Evolutionary conservation across 2,113 vertebrate species (phyloP).

Genomic region (Ornithorhynchus anatinus): DNA sequence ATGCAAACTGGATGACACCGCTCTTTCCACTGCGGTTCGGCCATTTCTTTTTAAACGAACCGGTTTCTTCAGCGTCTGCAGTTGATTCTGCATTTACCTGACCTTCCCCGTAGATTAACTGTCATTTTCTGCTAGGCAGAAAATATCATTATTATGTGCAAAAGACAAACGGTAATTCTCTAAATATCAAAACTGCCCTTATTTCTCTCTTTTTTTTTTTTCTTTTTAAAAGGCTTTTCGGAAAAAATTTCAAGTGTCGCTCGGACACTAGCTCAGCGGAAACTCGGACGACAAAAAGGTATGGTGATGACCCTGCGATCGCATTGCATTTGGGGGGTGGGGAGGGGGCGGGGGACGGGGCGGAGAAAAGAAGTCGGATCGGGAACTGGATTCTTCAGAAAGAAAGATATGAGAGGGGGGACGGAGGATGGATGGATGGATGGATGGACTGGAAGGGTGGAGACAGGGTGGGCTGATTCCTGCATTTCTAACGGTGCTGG

Average conservation of each 20-base stretch:
- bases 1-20: slow-evolving; percentile 65
- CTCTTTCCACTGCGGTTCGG: slow-evolving; percentile 51
- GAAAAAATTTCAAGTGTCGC: slow-evolving; percentile 71
- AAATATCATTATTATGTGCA: slow-evolving; percentile 72
- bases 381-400: slow-evolving; percentile 82
- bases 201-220: slow-evolving; percentile 60
- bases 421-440: slow-evolving; percentile 65
- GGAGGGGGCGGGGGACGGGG: slow-evolving; percentile 66
- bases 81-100: slow-evolving; percentile 63
- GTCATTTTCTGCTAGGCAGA: slow-evolving; percentile 71
- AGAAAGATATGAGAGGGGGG: slow-evolving; percentile 76
- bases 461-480: slow-evolving; percentile 79
- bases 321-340: slow-evolving; percentile 72
- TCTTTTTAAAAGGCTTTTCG: slow-evolving; percentile 59
- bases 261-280: slow-evolving; percentile 69
- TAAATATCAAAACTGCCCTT: slow-evolving; percentile 69
- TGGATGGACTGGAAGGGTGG: slow-evolving; percentile 61
- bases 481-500: slow-evolving; percentile 82
- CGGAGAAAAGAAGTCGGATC: slow-evolving; percentile 63
- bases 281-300: slow-evolving; percentile 61
- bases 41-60: slow-evolving; percentile 65
- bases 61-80: slow-evolving; percentile 59
- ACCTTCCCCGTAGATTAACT: slow-evolving; percentile 65
- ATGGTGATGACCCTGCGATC: slow-evolving; percentile 71
- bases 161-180: slow-evolving; percentile 73